phyloP scores from a whole-genome alignment of 37 sponge, comb jelly and placozoan genomes.

The Agelas oroides region DNA sequence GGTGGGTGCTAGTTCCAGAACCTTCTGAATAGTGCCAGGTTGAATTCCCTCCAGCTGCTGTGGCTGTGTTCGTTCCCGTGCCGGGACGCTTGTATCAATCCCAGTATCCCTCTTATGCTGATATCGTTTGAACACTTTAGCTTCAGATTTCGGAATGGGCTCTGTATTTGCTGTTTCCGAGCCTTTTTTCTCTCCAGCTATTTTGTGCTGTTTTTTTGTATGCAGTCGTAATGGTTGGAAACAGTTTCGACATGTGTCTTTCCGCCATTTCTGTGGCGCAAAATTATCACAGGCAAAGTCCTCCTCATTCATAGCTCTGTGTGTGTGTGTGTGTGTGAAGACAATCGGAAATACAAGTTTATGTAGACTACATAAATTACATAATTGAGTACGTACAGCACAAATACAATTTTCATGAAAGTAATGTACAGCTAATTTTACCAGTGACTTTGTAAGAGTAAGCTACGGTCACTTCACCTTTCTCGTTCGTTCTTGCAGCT shows the following conservation, averaged over 20 bases:
- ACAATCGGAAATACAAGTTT: too few relatives aligned
- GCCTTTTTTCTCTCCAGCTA: background rate
- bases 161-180: background rate
- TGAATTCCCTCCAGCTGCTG: slow-evolving; percentile 20
- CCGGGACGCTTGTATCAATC: slow-evolving; percentile 12
- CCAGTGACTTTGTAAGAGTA: too few relatives aligned
- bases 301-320: slow-evolving; percentile 28
- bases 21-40: background rate
- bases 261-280: slow-evolving; percentile 66
- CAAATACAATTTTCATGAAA: too few relatives aligned
- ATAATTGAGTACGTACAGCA: too few relatives aligned
- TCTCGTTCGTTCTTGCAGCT: too few relatives aligned
- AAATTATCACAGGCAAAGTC: slow-evolving; percentile 76
- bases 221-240: slow-evolving; percentile 68
- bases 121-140: slow-evolving; percentile 31
- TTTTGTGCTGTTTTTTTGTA: slow-evolving; percentile 24
- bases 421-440: too few relatives aligned
- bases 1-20: background rate
- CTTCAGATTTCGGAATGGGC: background rate
- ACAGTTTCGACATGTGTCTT: slow-evolving; percentile 64
- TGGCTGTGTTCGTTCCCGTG: slow-evolving; percentile 18
- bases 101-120: background rate
- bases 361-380: too few relatives aligned
- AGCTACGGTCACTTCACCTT: too few relatives aligned
- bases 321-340: too few relatives aligned